A percentile compares a stretch with the other conserved stretches of the same genome.
These are phyloP conservation scores for Eupelmus urozonus DNA, from an alignment of 2,888 invertebrate genomes.

Conservation along the genomic window DNA sequence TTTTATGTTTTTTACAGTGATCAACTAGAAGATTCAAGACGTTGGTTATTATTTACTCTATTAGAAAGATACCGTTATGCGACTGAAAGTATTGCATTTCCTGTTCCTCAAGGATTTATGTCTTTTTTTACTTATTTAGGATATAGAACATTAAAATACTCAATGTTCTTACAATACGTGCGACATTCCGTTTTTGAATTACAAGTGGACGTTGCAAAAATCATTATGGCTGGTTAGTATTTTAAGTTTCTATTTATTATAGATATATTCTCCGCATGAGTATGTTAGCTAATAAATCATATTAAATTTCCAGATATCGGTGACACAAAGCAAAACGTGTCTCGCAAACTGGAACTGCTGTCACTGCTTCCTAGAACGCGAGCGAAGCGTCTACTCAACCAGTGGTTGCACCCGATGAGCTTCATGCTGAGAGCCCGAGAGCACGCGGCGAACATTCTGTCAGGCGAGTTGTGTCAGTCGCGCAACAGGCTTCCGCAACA, in stretches of 20 bases:
- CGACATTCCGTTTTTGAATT: slow-evolving; percentile 90
- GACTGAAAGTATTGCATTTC: slow-evolving; percentile 88
- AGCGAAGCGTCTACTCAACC: slow-evolving; percentile 87
- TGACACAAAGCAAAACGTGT: slow-evolving; percentile 80
- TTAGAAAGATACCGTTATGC: slow-evolving; percentile 90
- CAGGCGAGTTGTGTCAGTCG: slow-evolving; percentile 80
- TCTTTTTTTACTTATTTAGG: slow-evolving; percentile 94
- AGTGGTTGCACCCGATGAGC: slow-evolving; percentile 88
- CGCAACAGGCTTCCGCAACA: slow-evolving; percentile 72
- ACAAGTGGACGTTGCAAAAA: slow-evolving; percentile 92
- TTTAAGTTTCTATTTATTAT: background rate
- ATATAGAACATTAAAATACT: slow-evolving; percentile 86
- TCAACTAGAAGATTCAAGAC: slow-evolving; percentile 84
- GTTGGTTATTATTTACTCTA: slow-evolving; percentile 86
- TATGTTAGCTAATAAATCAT: background rate
- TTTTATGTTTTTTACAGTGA: slow-evolving; percentile 80
- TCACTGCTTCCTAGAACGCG: slow-evolving; percentile 87
- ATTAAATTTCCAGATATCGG: slow-evolving; percentile 72
- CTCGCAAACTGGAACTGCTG: slow-evolving; percentile 85
- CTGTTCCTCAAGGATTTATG: slow-evolving; percentile 90
- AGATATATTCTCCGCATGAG: too few species aligned
- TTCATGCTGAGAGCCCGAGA: slow-evolving; percentile 88
- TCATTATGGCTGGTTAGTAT: slow-evolving; percentile 85
- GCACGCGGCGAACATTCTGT: slow-evolving; percentile 88
- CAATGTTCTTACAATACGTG: slow-evolving; percentile 90